A percentile compares a stretch with the other conserved stretches of the same genome.
phyloP scores from a whole-genome alignment of 2,888 invertebrate species.

The Alitta virens region DNA sequence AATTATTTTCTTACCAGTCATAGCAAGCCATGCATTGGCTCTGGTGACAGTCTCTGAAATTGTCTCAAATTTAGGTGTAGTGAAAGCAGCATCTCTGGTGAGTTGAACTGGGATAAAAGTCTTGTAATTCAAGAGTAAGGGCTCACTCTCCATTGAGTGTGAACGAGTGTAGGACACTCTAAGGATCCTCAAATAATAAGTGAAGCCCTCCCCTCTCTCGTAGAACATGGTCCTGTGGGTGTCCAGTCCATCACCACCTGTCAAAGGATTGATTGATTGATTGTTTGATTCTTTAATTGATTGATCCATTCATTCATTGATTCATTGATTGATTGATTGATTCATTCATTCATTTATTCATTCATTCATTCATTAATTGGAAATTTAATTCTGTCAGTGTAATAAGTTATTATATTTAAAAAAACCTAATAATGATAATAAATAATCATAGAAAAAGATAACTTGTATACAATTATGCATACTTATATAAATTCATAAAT shows the following conservation, averaged over 20 bases:
- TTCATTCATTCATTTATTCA: no score
- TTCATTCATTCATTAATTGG: no score
- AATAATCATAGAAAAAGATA: no score
- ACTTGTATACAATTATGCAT: no score
- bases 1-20: constrained; percentile 15
- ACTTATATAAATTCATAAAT: no score
- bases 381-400: no score
- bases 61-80: constrained; percentile 13
- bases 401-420: no score
- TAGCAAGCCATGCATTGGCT: constrained; percentile 17
- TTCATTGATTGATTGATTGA: no score
- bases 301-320: no score
- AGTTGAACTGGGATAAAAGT: constrained; percentile 19
- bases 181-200: constrained; percentile 19
- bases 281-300: no score
- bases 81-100: constrained; percentile 11
- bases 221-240: constrained; percentile 19
- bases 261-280: no score
- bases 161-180: constrained; percentile 14
- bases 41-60: constrained; percentile 13
- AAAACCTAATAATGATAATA: no score
- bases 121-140: constrained; percentile 13
- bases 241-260: constrained; percentile 17
- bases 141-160: not conserved
- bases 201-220: constrained; percentile 14